Conservation (phyloP, 2,797 vertebrate species). For the Phrynocephalus forsythii region DNA sequence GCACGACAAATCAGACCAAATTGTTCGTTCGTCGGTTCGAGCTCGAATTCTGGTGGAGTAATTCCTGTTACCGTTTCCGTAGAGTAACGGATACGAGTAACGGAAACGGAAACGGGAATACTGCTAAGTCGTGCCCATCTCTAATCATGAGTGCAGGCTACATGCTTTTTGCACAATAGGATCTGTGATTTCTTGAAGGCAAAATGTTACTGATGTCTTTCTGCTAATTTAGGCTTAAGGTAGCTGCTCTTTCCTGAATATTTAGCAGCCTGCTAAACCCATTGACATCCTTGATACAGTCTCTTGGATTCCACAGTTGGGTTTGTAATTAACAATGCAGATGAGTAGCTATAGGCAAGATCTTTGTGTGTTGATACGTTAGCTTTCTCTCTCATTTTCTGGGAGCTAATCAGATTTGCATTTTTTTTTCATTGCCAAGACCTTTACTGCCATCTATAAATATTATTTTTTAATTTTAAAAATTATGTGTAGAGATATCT, state of each 20-base stretch:
- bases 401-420: slow-evolving; percentile 65
- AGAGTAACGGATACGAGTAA: too few relatives aligned
- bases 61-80: too few relatives aligned
- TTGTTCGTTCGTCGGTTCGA: too few relatives aligned
- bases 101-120: too few relatives aligned
- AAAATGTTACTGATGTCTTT: slow-evolving; percentile 33
- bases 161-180: slow-evolving; percentile 5
- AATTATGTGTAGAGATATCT: slow-evolving; percentile 37
- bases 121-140: too few relatives aligned
- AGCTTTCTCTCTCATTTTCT: slow-evolving; percentile 58
- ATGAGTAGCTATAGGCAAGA: slow-evolving; percentile 66
- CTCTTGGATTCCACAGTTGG: slow-evolving; percentile 58
- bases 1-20: too few relatives aligned
- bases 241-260: slow-evolving; percentile 49
- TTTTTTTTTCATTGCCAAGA: slow-evolving; percentile 69
- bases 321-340: slow-evolving; percentile 71
- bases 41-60: too few relatives aligned
- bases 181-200: slow-evolving; percentile 10
- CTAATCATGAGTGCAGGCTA: too few relatives aligned
- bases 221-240: slow-evolving; percentile 47
- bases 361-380: slow-evolving; percentile 46
- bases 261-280: slow-evolving; percentile 48
- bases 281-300: slow-evolving; percentile 54
- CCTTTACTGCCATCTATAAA: slow-evolving; percentile 63
- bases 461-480: slow-evolving; percentile 45